Conservation (phyloP, 2,113 vertebrate species). For the Halcyon malimbica region DNA sequence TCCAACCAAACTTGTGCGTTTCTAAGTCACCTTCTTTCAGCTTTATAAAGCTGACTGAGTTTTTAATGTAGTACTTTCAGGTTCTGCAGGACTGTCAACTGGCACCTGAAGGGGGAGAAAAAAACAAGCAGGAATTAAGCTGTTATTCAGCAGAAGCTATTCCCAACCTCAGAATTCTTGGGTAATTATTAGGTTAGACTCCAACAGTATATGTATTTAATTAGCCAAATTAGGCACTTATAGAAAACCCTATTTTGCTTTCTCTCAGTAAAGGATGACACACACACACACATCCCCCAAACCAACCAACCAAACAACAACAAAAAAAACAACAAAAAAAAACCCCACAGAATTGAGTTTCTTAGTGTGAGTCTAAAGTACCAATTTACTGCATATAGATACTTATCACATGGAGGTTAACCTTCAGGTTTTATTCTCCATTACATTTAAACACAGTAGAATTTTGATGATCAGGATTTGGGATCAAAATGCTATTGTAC, state of each 20-base stretch:
- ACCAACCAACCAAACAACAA: not conserved
- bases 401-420: not conserved
- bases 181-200: not conserved
- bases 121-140: not conserved
- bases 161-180: not conserved
- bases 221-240: not conserved
- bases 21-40: not conserved
- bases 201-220: not conserved
- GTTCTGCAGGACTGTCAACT: slow-evolving; percentile 72
- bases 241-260: not conserved
- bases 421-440: not conserved
- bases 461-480: not conserved
- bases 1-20: not conserved
- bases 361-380: not conserved
- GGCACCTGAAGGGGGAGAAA: slow-evolving; percentile 60
- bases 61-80: slow-evolving; percentile 47
- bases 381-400: not conserved
- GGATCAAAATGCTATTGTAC: not conserved
- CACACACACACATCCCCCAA: too few species aligned
- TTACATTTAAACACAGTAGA: not conserved
- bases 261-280: not conserved
- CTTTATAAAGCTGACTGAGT: slow-evolving; percentile 59
- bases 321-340: not conserved
- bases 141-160: not conserved
- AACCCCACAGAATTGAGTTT: not conserved